Evolutionary conservation across 2,888 invertebrate species (phyloP).

Genomic region (Sarcophaga carnaria): DNA sequence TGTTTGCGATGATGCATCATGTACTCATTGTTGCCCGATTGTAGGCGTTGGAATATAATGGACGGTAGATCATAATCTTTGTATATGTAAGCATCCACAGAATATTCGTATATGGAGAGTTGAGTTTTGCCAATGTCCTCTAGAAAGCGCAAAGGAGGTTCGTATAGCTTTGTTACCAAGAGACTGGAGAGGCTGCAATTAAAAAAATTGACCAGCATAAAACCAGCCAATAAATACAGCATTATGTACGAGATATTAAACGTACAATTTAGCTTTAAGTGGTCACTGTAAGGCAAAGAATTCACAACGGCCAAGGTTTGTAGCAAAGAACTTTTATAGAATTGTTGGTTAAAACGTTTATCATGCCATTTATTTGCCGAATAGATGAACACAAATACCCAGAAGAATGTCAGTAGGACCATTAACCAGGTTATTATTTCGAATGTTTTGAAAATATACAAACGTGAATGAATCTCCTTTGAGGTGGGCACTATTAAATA

Average conservation of each 20-base stretch:
- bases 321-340: neutral
- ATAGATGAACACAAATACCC: neutral
- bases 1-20: conserved; percentile 25
- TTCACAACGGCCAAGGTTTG: neutral
- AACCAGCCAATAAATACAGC: conserved; percentile 13
- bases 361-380: neutral
- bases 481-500: neutral
- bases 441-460: neutral
- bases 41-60: conserved; percentile 7
- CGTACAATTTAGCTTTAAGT: neutral
- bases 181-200: conserved; percentile 48
- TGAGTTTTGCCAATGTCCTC: conserved; percentile 33
- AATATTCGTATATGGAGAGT: conserved; percentile 29
- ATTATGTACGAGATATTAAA: neutral
- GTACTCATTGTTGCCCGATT: conserved; percentile 27
- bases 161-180: conserved; percentile 23
- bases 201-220: conserved; percentile 37
- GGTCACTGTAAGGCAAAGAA: neutral
- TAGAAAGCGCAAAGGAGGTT: neutral
- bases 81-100: conserved; percentile 2
- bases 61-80: neutral
- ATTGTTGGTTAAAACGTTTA: neutral
- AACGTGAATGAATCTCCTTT: neutral
- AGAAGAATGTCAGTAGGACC: neutral
- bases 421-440: neutral